These are phyloP conservation scores for Zosterops hypoxanthus DNA, from an alignment of 2,113 vertebrate species.

Conservation along the genomic window DNA sequence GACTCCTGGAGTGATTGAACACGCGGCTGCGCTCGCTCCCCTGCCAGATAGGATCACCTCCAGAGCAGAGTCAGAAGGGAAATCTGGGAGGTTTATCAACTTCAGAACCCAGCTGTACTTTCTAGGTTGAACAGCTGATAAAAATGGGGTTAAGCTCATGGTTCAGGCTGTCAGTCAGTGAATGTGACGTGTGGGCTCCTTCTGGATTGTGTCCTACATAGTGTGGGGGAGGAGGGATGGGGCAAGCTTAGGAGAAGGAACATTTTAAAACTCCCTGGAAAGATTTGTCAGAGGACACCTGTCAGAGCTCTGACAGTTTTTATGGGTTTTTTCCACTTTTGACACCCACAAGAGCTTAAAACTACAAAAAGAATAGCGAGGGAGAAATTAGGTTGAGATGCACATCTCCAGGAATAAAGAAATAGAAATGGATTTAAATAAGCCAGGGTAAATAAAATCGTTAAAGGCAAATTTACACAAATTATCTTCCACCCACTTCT, in stretches of 20 bases:
- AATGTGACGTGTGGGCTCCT: not conserved
- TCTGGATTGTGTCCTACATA: not conserved
- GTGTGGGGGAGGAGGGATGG: not conserved
- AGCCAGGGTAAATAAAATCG: not conserved
- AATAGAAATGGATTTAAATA: slow-evolving; percentile 29
- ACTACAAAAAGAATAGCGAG: not conserved
- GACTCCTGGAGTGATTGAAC: not conserved
- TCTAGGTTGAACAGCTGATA: slow-evolving; percentile 9
- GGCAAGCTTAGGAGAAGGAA: not conserved
- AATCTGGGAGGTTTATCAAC: not conserved
- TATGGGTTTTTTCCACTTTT: not conserved
- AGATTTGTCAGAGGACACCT: slow-evolving; percentile 6
- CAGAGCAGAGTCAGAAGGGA: not conserved
- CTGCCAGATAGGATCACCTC: slow-evolving; percentile 1
- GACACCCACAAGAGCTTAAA: not conserved
- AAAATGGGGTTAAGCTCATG: slow-evolving; percentile 9
- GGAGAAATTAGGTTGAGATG: not conserved
- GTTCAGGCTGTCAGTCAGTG: slow-evolving; percentile 17
- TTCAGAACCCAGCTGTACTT: not conserved
- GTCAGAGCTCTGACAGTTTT: not conserved
- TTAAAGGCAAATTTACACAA: not conserved
- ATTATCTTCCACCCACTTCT: slow-evolving; percentile 15
- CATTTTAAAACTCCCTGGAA: not conserved
- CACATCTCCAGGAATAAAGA: not conserved
- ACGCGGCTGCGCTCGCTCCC: fast-evolving